Percentiles rank a stretch among this genome's conserved stretches.
phyloP scores from a whole-genome alignment of 2,888 invertebrate species.

The Nomada hirtipes region DNA sequence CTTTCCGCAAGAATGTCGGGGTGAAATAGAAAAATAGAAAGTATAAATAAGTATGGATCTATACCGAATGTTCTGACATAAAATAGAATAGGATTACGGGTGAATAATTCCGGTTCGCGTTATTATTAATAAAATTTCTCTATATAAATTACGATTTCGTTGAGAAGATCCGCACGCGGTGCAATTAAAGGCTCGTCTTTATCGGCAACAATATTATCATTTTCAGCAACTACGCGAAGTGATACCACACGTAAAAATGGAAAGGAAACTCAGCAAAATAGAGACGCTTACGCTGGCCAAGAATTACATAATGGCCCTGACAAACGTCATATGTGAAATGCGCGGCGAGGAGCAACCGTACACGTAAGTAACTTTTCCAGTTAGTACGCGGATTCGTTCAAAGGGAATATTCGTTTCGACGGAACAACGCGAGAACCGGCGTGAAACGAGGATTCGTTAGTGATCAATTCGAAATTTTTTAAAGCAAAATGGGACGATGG shows the following conservation, averaged over 20 bases:
- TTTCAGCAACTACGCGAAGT: slow-evolving; percentile 90
- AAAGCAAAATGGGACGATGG: background rate
- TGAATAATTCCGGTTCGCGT: too few species aligned
- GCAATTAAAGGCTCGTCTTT: background rate
- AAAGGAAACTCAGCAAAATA: slow-evolving; percentile 91
- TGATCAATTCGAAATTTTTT: background rate
- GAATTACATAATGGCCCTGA: slow-evolving; percentile 93
- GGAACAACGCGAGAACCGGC: background rate
- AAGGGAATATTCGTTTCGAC: background rate
- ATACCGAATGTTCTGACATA: too few species aligned
- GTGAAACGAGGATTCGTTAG: too few species aligned
- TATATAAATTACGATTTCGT: background rate
- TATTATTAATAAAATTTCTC: background rate
- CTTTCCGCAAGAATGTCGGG: background rate
- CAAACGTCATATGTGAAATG: slow-evolving; percentile 92
- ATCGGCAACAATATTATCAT: slow-evolving; percentile 33
- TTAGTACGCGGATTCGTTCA: background rate
- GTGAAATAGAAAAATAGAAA: background rate
- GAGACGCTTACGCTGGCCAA: slow-evolving; percentile 92
- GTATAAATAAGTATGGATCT: too few species aligned
- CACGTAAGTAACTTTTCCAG: slow-evolving; percentile 85
- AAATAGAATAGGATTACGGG: too few species aligned
- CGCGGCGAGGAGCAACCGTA: slow-evolving; percentile 89
- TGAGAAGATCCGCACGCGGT: background rate
- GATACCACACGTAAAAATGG: slow-evolving; percentile 92